Conservation (phyloP, 2,888 invertebrate species). For the Folsomia candida region DNA sequence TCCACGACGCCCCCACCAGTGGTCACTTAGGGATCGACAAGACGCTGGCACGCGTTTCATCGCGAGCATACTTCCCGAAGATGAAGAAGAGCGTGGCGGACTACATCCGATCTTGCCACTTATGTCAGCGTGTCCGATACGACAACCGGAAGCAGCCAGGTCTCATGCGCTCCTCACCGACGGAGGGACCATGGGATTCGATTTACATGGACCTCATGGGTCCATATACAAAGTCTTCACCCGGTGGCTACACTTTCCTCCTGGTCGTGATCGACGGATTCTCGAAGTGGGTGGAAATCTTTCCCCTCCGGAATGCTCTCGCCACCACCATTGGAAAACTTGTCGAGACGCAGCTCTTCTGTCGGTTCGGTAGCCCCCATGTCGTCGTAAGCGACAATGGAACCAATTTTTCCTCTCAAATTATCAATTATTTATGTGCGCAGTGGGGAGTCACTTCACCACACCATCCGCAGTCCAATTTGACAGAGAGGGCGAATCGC, state of each 20-base stretch:
- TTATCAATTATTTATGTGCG: neutral
- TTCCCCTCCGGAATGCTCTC: no score
- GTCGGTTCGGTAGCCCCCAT: neutral
- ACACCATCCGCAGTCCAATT: neutral
- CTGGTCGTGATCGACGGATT: conserved; percentile 35
- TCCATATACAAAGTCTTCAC: conserved; percentile 13
- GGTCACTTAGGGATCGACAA: conserved; percentile 22
- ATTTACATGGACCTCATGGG: conserved; percentile 31
- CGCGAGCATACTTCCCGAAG: conserved; percentile 4
- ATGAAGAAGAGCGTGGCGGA: conserved; percentile 1
- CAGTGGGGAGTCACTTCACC: neutral
- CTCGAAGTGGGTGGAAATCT: conserved; percentile 33
- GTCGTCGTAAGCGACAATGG: neutral
- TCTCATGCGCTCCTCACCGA: conserved; percentile 5
- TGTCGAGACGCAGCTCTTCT: conserved; percentile 5
- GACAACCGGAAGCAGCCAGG: conserved; percentile 15
- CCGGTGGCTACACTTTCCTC: conserved; percentile 14
- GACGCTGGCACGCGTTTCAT: neutral
- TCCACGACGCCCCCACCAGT: conserved; percentile 14
- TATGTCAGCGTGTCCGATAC: conserved; percentile 25
- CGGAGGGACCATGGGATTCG: conserved; percentile 17
- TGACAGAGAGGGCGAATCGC: neutral
- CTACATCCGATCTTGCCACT: conserved; percentile 18
- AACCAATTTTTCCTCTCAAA: neutral
- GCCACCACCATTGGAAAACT: conserved; percentile 11